Evolutionary conservation across 2,888 invertebrate genomes (phyloP), one percentile per base, ranked within the genome.

Genomic region (Calephelis perditalis): DNA sequence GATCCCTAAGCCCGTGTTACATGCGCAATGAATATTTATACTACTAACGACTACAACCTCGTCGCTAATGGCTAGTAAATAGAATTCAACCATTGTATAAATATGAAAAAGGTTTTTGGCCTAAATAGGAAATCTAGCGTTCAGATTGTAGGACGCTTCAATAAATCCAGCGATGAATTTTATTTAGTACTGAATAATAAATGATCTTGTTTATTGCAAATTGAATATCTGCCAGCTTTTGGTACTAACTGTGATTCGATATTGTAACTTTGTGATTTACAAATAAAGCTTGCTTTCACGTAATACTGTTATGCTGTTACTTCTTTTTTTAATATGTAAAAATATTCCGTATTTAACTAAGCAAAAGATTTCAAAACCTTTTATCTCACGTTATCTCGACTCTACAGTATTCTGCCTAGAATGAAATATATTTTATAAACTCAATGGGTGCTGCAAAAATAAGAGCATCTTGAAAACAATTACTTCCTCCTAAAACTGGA

Each of bases 21-120:
- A 74, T 71, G 76, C 72, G 70, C 75, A 76, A 79, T 83, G 84
- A 84, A 85, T 85, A 86, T 85, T 85, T 84, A 85, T 79, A 76
- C 75, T 74, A 74, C 71, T 77, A 83, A 81, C 81, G 79, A 75
- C 76, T 81, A 77, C 78, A 76, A 82, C 79, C 26, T 26, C 15
- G 69, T 73, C 72, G 70, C 72, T 73, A 44, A 54, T 57, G 56
- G 55, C 26, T 44, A 45, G 26, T 26, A 26, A 49, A 49, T 49
- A 49, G 49, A 49, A 49, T 49, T 49, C 49, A 49, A 49, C 49
- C 26, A 49, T 26, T 49, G 49, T 49, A 49, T 49, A 15, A 49
- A 49, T 49, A 49, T 49, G 49, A 49, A 49, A 49, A 49, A 49
- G 49, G 49, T 49, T 49, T 49, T 49, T 47, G 26, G 49, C 49